phyloP scores from a whole-genome alignment of 2,113 vertebrate genomes.

The Plecotus auritus region DNA sequence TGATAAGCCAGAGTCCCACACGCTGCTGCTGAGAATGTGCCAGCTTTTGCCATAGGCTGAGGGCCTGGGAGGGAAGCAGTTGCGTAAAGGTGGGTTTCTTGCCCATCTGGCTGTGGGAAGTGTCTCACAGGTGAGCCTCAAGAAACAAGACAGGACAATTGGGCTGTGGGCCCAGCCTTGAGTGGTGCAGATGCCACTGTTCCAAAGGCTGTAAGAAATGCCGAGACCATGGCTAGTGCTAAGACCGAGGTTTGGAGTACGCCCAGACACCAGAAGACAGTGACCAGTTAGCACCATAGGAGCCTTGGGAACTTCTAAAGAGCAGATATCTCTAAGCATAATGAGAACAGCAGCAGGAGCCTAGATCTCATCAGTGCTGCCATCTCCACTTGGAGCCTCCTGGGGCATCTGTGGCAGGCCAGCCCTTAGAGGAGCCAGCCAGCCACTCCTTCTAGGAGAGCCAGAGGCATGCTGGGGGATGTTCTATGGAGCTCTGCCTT shows the following conservation, averaged over 20 bases:
- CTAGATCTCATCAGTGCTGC: not conserved
- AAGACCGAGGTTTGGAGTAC: not conserved
- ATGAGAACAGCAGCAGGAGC: not conserved
- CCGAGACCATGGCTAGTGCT: not conserved
- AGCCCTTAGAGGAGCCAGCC: not conserved
- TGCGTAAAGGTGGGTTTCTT: not conserved
- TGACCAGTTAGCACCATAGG: not conserved
- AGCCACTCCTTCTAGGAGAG: not conserved
- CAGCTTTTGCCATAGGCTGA: not conserved
- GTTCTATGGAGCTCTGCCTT: not conserved
- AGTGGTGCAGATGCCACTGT: not conserved
- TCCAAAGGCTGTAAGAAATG: not conserved
- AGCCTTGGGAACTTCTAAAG: not conserved
- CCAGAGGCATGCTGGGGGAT: not conserved
- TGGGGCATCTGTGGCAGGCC: not conserved
- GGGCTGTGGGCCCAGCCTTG: not conserved
- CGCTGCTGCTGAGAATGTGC: not conserved
- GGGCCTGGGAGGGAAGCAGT: not conserved
- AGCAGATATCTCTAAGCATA: not conserved
- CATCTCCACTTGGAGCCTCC: not conserved
- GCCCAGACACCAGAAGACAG: not conserved
- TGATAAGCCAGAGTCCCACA: not conserved
- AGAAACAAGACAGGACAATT: not conserved
- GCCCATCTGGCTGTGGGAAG: not conserved
- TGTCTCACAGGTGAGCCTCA: not conserved